Base-by-base conservation (phyloP, 2,888 invertebrate genomes). In the Lasioglossum oenotherae region DNA sequence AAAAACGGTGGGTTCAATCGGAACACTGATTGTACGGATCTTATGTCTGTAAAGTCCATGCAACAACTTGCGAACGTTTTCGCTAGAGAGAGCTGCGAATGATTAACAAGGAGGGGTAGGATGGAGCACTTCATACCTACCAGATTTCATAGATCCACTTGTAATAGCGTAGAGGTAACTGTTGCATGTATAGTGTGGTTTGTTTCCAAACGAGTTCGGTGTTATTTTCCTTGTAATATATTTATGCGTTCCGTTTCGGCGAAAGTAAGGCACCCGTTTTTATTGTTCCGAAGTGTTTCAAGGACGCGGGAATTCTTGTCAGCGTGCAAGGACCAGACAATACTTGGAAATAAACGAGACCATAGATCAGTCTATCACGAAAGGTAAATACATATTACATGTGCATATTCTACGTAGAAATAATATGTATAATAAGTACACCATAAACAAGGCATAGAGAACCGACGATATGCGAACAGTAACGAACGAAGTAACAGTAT, bases 201-300 rank as follows among this genome's bases (percentile, higher is more conserved):
- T 73, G 80, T 86, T 88, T 88, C 83, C 84, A 88, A 80, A 88
- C 76, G 49, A 19, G 74, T 78, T 38, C 67, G 14, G 74, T 86
- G 72, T 82, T 80, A 75, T 84, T 69, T 80, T 60, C 31, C 44
- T 46, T 74, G 41, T 35, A 46, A 57, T 53, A 78, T 67, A 60
- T 84, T 67, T 49, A 80, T 74, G 75, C 57, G 31, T n/a, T 57
- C 71, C 19, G 31, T 53, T 73, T 69, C n/a, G 38, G 53, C 69
- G 53, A 35, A 69, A 57, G 12, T 44, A 75, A 74, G n/a, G 2
- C 41, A 27, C 46, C 14, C 14, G 44, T 53, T 53, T 23, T 76
- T 67, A 67, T 78, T 27, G 23, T 72, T 27, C 31, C 14, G 23
- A 35, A 27, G 75, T 69, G 82, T 80, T 41, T 31, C 74, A 64